Conservation (phyloP, 2,888 invertebrate species). For the Xanthostigma xanthostigma region DNA sequence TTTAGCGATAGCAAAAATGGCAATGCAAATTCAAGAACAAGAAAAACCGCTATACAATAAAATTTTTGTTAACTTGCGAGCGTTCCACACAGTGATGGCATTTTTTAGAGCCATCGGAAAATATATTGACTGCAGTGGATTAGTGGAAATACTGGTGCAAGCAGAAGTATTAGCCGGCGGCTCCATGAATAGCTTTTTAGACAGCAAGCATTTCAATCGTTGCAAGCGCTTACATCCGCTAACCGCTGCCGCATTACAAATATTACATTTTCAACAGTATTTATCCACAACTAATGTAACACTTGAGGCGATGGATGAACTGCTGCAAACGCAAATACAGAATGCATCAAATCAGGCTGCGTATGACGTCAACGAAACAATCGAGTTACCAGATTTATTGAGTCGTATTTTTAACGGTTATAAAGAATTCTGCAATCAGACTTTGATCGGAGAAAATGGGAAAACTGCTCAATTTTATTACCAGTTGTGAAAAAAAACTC, state of each 20-base stretch:
- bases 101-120: neutral
- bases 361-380: conserved; percentile 10
- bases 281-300: conserved; percentile 9
- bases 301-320: conserved; percentile 12
- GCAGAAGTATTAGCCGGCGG: conserved; percentile 17
- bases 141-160: conserved; percentile 16
- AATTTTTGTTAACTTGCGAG: conserved; percentile 18
- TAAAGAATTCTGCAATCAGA: conserved; percentile 12
- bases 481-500: neutral
- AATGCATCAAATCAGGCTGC: conserved; percentile 11
- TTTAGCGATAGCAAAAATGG: conserved; percentile 16
- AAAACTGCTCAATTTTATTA: conserved; percentile 13
- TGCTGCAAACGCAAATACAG: conserved; percentile 11
- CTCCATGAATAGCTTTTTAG: conserved; percentile 18
- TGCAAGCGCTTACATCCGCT: conserved; percentile 20
- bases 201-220: conserved; percentile 19
- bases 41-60: conserved; percentile 18
- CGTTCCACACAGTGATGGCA: conserved; percentile 1
- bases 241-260: conserved; percentile 16
- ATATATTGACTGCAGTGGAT: neutral
- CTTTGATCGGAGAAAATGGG: conserved; percentile 10
- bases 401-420: conserved; percentile 12
- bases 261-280: conserved; percentile 18
- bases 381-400: conserved; percentile 15
- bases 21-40: conserved; percentile 16